phyloP scores from a whole-genome alignment of 1,140 invertebrate species.

The Microvelia longipes region DNA sequence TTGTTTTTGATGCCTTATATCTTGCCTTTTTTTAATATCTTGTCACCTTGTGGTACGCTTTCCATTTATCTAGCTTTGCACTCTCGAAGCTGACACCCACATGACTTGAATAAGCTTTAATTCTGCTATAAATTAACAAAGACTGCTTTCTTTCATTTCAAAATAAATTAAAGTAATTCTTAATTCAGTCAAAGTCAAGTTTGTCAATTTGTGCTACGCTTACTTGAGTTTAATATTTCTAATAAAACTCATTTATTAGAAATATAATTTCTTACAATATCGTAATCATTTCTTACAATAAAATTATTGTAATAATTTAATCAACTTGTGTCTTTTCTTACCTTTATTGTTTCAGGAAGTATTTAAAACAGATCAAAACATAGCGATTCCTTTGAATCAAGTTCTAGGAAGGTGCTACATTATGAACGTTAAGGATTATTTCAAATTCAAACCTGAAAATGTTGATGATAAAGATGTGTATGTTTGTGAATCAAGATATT shows the following conservation, averaged over 20 bases:
- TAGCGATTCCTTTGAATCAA: slow-evolving; percentile 68
- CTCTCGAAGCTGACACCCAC: too few species aligned
- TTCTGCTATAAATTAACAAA: too few species aligned
- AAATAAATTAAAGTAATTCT: too few species aligned
- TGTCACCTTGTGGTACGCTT: too few species aligned
- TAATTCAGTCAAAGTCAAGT: too few species aligned
- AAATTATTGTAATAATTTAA: neutral
- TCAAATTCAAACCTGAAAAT: slow-evolving; percentile 70
- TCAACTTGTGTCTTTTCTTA: neutral
- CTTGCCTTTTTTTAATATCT: too few species aligned
- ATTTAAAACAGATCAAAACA: slow-evolving; percentile 81
- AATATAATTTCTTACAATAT: neutral
- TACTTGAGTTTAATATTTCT: neutral
- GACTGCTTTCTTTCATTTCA: too few species aligned
- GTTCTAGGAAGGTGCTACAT: slow-evolving; percentile 86
- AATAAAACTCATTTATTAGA: neutral
- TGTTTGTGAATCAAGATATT: slow-evolving; percentile 92
- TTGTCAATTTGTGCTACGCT: too few species aligned
- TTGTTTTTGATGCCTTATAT: too few species aligned
- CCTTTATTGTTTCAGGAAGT: slow-evolving; percentile 52
- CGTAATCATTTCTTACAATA: neutral
- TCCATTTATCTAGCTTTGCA: too few species aligned
- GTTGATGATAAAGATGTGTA: slow-evolving; percentile 89
- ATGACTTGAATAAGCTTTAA: too few species aligned
- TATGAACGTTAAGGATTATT: slow-evolving; percentile 89